A percentile compares a stretch with the other conserved stretches of the same genome.
phyloP scores from a whole-genome alignment of 2,888 invertebrate species.

The Pseudococcus viburni region DNA sequence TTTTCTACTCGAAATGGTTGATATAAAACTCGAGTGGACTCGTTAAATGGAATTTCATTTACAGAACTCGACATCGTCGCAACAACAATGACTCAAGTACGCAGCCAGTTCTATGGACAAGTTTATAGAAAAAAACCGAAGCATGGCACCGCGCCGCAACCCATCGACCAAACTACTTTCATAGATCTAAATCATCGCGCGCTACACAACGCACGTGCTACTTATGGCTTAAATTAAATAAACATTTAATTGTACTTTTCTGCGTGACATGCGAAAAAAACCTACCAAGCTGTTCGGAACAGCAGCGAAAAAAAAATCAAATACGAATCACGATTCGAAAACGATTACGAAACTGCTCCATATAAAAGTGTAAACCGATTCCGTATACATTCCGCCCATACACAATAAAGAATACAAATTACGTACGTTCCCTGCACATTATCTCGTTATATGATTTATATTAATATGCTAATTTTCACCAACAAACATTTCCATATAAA shows the following conservation, averaged over 20 bases:
- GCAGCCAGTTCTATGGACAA: not conserved
- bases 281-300: not conserved
- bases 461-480: constrained; percentile 12
- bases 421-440: not conserved
- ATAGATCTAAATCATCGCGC: constrained; percentile 23
- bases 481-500: not conserved
- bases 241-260: constrained; percentile 35
- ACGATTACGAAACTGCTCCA: constrained; percentile 24
- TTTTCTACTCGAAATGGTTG: too few species aligned
- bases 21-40: not conserved
- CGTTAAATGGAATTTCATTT: not conserved
- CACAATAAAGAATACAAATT: constrained; percentile 7
- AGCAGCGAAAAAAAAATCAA: not conserved
- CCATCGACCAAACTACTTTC: constrained; percentile 26
- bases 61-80: not conserved
- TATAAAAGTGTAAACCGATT: constrained; percentile 17
- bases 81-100: not conserved
- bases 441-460: not conserved
- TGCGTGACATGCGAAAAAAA: constrained; percentile 31
- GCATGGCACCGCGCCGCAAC: not conserved
- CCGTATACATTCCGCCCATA: not conserved
- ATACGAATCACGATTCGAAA: constrained; percentile 24
- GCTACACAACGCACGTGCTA: constrained; percentile 20
- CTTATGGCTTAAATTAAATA: constrained; percentile 18
- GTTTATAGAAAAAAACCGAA: not conserved